Conservation (phyloP, 2,797 vertebrate genomes). For the Parotocinclus haroldoi region DNA sequence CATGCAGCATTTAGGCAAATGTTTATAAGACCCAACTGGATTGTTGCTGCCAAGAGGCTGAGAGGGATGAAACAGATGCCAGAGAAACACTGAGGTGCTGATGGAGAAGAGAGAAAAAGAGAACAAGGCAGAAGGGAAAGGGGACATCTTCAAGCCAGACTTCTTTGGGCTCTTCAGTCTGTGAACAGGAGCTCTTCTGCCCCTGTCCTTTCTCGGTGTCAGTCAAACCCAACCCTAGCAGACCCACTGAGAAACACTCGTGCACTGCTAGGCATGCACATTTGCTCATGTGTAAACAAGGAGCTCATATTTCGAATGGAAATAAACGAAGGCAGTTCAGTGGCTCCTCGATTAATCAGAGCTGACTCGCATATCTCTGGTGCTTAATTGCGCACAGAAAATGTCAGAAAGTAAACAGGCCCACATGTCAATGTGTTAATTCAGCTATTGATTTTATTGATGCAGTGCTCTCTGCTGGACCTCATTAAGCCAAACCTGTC, state of each 20-base stretch:
- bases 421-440: conserved; percentile 69
- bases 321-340: conserved; percentile 43
- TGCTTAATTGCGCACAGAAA: conserved; percentile 65
- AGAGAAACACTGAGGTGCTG: conserved; percentile 55
- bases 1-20: conserved; percentile 62
- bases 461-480: conserved; percentile 52
- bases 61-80: conserved; percentile 53
- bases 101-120: conserved; percentile 50
- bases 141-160: conserved; percentile 44
- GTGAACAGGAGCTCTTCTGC: conserved; percentile 55
- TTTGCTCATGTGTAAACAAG: conserved; percentile 21
- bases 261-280: conserved; percentile 13
- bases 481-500: conserved; percentile 65
- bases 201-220: conserved; percentile 44
- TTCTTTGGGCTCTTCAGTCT: conserved; percentile 56
- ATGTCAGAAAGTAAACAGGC: conserved; percentile 73
- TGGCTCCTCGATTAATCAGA: conserved; percentile 61
- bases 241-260: conserved; percentile 21
- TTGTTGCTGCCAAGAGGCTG: conserved; percentile 64
- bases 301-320: conserved; percentile 33
- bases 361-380: conserved; percentile 65
- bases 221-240: conserved; percentile 34
- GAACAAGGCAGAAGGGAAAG: conserved; percentile 34
- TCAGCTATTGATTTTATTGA: conserved; percentile 69
- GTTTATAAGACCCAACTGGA: conserved; percentile 62